Evolutionary conservation across 2,797 vertebrate species (phyloP), one percentile per base, ranked within the genome.

Genomic region (Somateria mollissima): DNA sequence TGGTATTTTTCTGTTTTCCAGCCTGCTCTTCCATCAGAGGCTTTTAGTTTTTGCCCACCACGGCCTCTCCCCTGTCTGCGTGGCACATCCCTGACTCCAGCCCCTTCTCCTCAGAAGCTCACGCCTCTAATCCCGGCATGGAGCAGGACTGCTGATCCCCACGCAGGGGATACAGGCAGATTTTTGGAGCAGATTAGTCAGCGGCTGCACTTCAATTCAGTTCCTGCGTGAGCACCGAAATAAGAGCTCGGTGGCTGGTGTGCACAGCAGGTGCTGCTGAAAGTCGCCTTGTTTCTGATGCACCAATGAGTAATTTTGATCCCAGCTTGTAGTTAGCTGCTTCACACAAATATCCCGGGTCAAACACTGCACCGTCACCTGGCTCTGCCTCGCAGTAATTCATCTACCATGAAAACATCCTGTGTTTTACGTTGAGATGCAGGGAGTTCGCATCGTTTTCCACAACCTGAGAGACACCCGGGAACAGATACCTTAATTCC

Each of bases 61-160:
- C 0, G 3, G 78, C 60, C 64, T 82, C 47, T 62, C 25, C 43
- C 1, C 21, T 47, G 0, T 3, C 61, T 28, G 41, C 2, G 37
- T 10, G 43, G 41, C 65, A 18, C 51, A 4, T 4, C 1, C 0
- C 57, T 36, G 64, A 19, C 39, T 28, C 24, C 87, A 57, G 4
- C 17, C 64, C 76, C 19, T 47, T 69, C 75, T 65, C 45, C 34
- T 39, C 1, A 20, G 86, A 75, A 71, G 37, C 2, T 1, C 41
- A 32, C 53, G 17, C 7, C 65, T 43, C 66, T 45, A n/a, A 56
- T 6, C 65, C 81, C 2, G 0, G 81, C 0, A 4, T n/a, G 7
- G 11, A 49, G 67, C 54, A 37, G 78, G 57, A 47, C n/a, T 91
- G 1, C 47, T 10, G 41, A 60, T 19, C 45, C 70, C n/a, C 1